Base-by-base conservation (phyloP, 1,140 invertebrate genomes). In the Scaptomyza pallida region DNA sequence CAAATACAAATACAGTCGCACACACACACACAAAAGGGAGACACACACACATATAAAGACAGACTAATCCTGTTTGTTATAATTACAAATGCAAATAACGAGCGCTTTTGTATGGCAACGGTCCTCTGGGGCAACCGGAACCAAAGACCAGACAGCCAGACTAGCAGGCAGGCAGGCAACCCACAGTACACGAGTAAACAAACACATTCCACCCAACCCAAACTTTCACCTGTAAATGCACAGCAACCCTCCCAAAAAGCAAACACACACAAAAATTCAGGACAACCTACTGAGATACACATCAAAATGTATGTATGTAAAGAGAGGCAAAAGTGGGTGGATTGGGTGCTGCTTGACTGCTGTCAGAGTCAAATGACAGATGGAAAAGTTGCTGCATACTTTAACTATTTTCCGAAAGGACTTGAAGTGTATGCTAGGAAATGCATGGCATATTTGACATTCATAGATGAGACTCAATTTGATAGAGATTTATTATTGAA, bases 71-170 rank as follows among this genome's bases (percentile, higher is more conserved):
- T 90, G 83, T 90, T 90, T 90, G 83, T 85, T 89, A 90, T 90
- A 90, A 90, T 90, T 90, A 90, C 83, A 90, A 90, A 90, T 90
- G 89, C 83, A 90, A 90, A 90, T 90, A 90, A 79, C 77, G 56
- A 75, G 68, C 57, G 61, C 78, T 76, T 89, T 89, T 89, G 80
- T 88, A 77, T 67, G 64, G 65, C 71, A 69, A 61, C 55, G 23
- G 69, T 51, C 60, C 48, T 43, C 55, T 57, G 55, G 55, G 59
- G 59, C 57, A 69, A 67, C 64, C 56, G 56, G 47, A 47, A 62
- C 57, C 26, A n/a, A 17, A 30, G 15, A 51, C 41, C 33, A 69
- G 40, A 54, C 57, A 48, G 41, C 43, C 60, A 61, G 65, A 64
- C 64, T 5, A 5, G 30, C 30, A 33, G 33, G 15, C 33, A 54